Evolutionary conservation across 2,113 vertebrate species (phyloP).

Genomic region (Circaetus cinerascens): DNA sequence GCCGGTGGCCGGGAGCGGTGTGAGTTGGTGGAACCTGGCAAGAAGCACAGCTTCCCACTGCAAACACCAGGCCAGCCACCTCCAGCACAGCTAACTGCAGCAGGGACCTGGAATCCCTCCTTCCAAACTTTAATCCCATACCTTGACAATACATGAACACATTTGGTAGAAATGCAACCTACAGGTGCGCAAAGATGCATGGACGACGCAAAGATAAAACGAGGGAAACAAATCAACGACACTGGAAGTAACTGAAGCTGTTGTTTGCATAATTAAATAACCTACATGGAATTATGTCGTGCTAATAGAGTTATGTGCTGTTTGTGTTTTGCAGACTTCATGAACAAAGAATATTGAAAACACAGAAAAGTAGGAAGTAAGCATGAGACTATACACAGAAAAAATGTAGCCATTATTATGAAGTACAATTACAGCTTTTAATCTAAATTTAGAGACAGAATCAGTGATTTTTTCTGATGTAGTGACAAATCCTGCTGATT

Average conservation of each 20-base stretch:
- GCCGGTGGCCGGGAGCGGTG: rapidly evolving
- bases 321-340: not conserved
- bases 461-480: not conserved
- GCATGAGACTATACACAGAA: not conserved
- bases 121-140: not conserved
- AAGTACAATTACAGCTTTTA: not conserved
- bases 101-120: not conserved
- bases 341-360: not conserved
- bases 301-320: not conserved
- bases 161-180: not conserved
- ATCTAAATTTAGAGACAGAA: not conserved
- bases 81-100: not conserved
- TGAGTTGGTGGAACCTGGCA: not conserved
- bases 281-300: not conserved
- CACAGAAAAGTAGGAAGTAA: not conserved
- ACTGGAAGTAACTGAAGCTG: not conserved
- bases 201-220: not conserved
- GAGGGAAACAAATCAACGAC: not conserved
- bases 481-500: not conserved
- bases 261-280: not conserved
- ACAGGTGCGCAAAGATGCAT: not conserved
- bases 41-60: not conserved
- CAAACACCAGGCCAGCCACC: not conserved
- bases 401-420: not conserved
- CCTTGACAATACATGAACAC: not conserved